Evolutionary conservation across 2,113 vertebrate species (phyloP).

Genomic region (Colaptes auratus): DNA sequence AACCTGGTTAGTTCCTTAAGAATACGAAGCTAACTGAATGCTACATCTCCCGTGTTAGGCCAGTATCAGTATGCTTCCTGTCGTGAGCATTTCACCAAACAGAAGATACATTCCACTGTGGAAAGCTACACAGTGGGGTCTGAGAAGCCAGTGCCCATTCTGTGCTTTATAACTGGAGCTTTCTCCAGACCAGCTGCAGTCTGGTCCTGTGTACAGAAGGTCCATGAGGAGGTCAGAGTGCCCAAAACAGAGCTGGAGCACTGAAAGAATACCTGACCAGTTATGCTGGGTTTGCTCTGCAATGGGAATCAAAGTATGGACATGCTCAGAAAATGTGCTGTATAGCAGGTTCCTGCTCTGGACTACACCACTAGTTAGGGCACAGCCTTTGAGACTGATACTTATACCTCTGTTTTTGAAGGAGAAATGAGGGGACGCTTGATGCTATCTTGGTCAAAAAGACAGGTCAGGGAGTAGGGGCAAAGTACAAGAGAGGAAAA

Average conservation of each 20-base stretch:
- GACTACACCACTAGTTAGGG: background rate
- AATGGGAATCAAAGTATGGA: background rate
- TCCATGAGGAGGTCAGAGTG: background rate
- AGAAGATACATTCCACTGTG: background rate
- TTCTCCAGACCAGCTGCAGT: background rate
- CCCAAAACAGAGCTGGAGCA: background rate
- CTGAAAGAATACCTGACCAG: accelerated
- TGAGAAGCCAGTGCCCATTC: background rate
- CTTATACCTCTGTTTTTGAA: background rate
- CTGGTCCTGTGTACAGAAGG: background rate
- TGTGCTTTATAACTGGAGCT: background rate
- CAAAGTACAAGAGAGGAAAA: background rate
- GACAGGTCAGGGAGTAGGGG: background rate
- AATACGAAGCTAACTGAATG: background rate
- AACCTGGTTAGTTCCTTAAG: background rate
- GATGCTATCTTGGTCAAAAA: background rate
- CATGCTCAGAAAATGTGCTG: background rate
- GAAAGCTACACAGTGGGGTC: background rate
- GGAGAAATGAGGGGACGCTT: background rate
- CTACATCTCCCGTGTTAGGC: background rate
- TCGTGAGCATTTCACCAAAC: background rate
- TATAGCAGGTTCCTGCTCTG: background rate
- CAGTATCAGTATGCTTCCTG: background rate
- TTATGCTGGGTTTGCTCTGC: background rate
- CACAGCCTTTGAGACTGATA: background rate